Base-by-base conservation (phyloP, 2,888 invertebrate genomes). In the Pseudeuparius sepicola region DNA sequence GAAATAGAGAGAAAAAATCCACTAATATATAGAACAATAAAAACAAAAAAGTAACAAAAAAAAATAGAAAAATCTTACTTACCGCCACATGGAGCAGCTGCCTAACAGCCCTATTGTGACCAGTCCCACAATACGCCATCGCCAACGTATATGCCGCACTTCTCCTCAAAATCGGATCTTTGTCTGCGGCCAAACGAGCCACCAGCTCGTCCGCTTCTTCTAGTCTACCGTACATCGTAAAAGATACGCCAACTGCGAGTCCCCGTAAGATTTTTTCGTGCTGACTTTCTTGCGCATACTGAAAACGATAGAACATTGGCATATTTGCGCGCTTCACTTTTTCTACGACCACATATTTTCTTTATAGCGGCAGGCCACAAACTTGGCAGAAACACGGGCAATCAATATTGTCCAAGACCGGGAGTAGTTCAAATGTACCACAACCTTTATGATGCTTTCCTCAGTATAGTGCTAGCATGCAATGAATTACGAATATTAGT, bases 231-330 rank as follows among this genome's bases (percentile, higher is more conserved):
- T 93, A 97, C 90, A 94, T 94, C 2, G 90, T 89, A 45, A 97
- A 77, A 0, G 96, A 78, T 45, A 98, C 93, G 40, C 97, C 98
- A 4, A 97, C 87, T 10, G 97, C 94, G 42, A 99, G 67, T 17
- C 98, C 98, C 25, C 98, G 78, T 37, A 97, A 70, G 55, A 98
- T 98, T 65, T 98, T 98, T 60, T 99, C 98, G 59, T 99, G 98
- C 59, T 92, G 90, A 25, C 93, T 93, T 59, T 94, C 93, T 61
- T 88, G 86, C 10, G 90, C 90, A 61, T 89, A 90, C 73, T 78
- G 61, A 14, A n/a, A n/a, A n/a, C n/a, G n/a, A n/a, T n/a, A n/a
- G n/a, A n/a, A n/a, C n/a, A n/a, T n/a, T n/a, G n/a, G n/a, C n/a
- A n/a, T n/a, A n/a, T n/a, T n/a, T n/a, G n/a, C n/a, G n/a, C n/a